phyloP scores from a whole-genome alignment of 2,113 vertebrate genomes.

The Cebus imitator region DNA sequence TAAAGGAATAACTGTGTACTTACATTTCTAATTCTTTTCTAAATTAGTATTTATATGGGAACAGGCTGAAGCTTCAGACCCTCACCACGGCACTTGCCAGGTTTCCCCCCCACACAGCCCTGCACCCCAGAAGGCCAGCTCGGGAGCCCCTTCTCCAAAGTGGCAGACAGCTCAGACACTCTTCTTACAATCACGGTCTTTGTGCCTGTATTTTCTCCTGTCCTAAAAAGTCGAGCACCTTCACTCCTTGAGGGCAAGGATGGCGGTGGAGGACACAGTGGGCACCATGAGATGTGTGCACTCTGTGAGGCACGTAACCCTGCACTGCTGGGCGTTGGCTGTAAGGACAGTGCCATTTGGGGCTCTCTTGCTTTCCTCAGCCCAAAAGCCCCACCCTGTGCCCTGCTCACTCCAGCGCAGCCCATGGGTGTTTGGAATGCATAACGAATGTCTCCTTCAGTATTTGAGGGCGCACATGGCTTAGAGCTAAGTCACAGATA shows the following conservation, averaged over 20 bases:
- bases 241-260: too few species aligned
- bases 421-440: fast-evolving
- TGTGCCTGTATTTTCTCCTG: not conserved
- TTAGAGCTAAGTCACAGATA: fast-evolving
- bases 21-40: too few species aligned
- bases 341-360: fast-evolving
- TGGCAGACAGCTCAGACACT: too few species aligned
- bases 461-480: fast-evolving
- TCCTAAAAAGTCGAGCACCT: not conserved
- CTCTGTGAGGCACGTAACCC: not conserved
- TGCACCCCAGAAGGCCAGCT: too few species aligned
- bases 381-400: fast-evolving
- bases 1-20: too few species aligned
- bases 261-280: not conserved
- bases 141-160: too few species aligned
- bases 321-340: not conserved
- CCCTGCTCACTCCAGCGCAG: fast-evolving
- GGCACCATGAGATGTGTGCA: too few species aligned
- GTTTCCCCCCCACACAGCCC: too few species aligned
- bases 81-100: too few species aligned
- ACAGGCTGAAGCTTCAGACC: too few species aligned
- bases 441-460: fast-evolving
- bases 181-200: not conserved
- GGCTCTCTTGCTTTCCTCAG: not conserved
- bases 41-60: too few species aligned